Evolutionary conservation across 2,888 invertebrate species (phyloP).

Genomic region (Drosophila greeni): DNA sequence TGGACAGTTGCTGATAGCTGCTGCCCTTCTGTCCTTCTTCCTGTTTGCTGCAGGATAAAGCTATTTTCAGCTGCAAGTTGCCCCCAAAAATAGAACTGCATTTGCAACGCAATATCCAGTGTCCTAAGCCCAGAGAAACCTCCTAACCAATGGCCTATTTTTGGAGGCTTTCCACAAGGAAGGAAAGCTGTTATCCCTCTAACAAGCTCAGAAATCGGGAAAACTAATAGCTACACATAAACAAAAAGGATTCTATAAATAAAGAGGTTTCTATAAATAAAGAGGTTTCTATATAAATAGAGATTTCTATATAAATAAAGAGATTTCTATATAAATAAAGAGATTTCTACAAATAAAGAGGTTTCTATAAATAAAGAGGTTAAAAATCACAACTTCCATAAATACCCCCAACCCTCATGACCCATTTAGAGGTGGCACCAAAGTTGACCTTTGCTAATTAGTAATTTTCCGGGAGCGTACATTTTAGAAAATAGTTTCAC

Average conservation of each 20-base stretch:
- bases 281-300: no score
- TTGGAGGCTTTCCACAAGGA: neutral
- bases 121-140: no score
- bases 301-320: no score
- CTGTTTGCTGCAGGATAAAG: neutral
- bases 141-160: neutral
- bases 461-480: no score
- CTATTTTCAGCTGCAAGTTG: slow-evolving; percentile 9
- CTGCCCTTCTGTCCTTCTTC: neutral
- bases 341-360: neutral
- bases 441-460: neutral
- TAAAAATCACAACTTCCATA: neutral
- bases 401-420: neutral
- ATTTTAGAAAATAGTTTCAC: neutral
- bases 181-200: neutral
- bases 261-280: no score
- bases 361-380: neutral
- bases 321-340: no score
- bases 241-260: no score
- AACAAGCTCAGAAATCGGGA: neutral
- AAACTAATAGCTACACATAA: no score
- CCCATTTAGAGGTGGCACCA: neutral
- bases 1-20: neutral
- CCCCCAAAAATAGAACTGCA: neutral
- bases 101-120: neutral